Percentiles rank a stretch among this genome's conserved stretches.
Evolutionary conservation across 2,888 invertebrate genomes (phyloP).

Genomic region (Calliopum simillimum): DNA sequence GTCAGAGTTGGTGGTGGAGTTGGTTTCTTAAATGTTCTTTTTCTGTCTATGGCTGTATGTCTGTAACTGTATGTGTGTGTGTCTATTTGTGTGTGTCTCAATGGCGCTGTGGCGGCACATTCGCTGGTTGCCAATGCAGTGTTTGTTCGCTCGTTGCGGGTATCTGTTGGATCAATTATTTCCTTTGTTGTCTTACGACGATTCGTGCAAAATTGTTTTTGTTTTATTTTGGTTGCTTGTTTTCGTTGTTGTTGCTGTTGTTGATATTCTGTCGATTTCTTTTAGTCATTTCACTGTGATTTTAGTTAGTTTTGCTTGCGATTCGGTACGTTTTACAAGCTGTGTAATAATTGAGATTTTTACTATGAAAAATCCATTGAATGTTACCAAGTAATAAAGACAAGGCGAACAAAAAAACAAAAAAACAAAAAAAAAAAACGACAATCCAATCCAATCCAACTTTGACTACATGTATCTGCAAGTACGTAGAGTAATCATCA

Average conservation of each 20-base stretch:
- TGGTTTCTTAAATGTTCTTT: background rate
- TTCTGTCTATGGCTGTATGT: background rate
- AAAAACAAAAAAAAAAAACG: too few relatives aligned
- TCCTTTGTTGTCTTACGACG: conserved; percentile 13
- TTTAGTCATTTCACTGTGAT: background rate
- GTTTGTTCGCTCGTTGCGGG: conserved; percentile 19
- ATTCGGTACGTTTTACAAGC: background rate
- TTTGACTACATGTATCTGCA: too few relatives aligned
- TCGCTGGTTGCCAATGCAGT: conserved; percentile 9
- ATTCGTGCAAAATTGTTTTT: conserved; percentile 5
- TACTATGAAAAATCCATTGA: too few relatives aligned
- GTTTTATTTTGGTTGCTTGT: background rate
- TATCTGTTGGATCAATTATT: conserved; percentile 35
- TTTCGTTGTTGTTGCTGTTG: background rate
- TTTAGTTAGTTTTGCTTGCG: background rate
- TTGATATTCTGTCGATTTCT: background rate
- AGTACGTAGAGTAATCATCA: too few relatives aligned
- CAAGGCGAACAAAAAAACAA: too few relatives aligned
- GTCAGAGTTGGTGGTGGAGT: background rate
- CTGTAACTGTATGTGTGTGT: too few relatives aligned
- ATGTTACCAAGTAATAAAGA: too few relatives aligned
- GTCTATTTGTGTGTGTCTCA: too few relatives aligned
- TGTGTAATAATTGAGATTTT: background rate
- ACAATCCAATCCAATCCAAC: too few relatives aligned
- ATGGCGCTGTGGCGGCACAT: too few relatives aligned